Evolutionary conservation across 2,113 vertebrate genomes (phyloP).

Genomic region (Tichodroma muraria): DNA sequence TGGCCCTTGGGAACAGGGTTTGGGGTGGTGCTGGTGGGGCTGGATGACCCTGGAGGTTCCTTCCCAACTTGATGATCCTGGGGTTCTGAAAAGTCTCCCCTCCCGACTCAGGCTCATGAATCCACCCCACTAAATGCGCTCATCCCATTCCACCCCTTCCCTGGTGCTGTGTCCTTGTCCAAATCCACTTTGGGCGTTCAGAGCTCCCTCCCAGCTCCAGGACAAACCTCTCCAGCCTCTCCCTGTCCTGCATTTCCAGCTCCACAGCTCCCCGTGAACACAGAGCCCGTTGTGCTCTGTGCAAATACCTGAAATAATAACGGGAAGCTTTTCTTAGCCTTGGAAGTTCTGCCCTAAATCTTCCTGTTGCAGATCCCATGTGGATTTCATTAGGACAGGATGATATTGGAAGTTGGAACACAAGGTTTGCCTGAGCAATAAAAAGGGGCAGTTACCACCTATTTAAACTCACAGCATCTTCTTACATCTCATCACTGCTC

Average conservation of each 20-base stretch:
- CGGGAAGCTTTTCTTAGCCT: slow-evolving; percentile 37
- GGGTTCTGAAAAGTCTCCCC: not conserved
- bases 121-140: not conserved
- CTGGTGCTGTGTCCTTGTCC: not conserved
- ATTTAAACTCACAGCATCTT: not conserved
- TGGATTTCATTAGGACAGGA: slow-evolving; percentile 4
- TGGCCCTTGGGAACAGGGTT: not conserved
- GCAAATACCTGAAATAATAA: slow-evolving; percentile 30
- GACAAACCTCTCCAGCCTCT: not conserved
- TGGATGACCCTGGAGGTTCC: rapidly evolving
- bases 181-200: not conserved
- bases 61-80: not conserved
- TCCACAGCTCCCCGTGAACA: not conserved
- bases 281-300: not conserved
- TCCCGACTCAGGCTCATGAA: not conserved
- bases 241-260: not conserved
- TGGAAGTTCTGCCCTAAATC: slow-evolving; percentile 42
- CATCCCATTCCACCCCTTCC: not conserved
- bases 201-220: not conserved
- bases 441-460: not conserved
- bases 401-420: not conserved
- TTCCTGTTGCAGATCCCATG: not conserved
- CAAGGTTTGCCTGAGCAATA: not conserved
- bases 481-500: not conserved
- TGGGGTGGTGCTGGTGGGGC: not conserved